phyloP scores from a whole-genome alignment of 2,888 invertebrate genomes.

The Bombylius discolor region DNA sequence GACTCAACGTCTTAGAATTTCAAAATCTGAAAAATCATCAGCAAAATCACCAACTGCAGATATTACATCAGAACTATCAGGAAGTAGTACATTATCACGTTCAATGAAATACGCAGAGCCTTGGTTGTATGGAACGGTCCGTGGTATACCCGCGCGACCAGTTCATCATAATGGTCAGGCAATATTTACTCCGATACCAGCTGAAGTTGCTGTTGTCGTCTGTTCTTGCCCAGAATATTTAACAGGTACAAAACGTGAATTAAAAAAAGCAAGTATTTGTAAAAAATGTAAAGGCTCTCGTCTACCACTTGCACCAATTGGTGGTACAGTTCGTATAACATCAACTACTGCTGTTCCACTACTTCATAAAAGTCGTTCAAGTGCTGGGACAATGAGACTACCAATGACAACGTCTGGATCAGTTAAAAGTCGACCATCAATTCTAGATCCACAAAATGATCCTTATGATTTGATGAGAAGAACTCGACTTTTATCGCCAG shows the following conservation, averaged over 20 bases:
- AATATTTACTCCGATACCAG: slow-evolving; percentile 40
- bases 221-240: slow-evolving; percentile 73
- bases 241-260: slow-evolving; percentile 58
- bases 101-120: slow-evolving; percentile 78
- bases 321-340: slow-evolving; percentile 52
- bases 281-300: slow-evolving; percentile 75
- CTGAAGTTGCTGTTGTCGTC: slow-evolving; percentile 49
- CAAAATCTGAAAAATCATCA: slow-evolving; percentile 39
- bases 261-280: slow-evolving; percentile 63
- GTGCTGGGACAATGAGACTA: slow-evolving; percentile 52
- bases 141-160: slow-evolving; percentile 40
- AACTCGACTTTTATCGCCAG: slow-evolving; percentile 55
- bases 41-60: slow-evolving; percentile 32
- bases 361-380: slow-evolving; percentile 24
- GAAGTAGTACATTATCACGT: slow-evolving; percentile 55
- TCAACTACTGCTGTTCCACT: slow-evolving; percentile 19
- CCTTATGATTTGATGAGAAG: slow-evolving; percentile 76
- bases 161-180: slow-evolving; percentile 26
- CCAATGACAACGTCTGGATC: slow-evolving; percentile 36
- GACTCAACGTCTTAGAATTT: slow-evolving; percentile 55
- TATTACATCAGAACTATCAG: slow-evolving; percentile 29
- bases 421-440: slow-evolving; percentile 46
- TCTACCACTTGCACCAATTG: slow-evolving; percentile 54
- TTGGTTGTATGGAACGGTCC: slow-evolving; percentile 71
- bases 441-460: slow-evolving; percentile 52